Evolutionary conservation across 2,113 vertebrate species (phyloP).

Genomic region (Phasianus colchicus): DNA sequence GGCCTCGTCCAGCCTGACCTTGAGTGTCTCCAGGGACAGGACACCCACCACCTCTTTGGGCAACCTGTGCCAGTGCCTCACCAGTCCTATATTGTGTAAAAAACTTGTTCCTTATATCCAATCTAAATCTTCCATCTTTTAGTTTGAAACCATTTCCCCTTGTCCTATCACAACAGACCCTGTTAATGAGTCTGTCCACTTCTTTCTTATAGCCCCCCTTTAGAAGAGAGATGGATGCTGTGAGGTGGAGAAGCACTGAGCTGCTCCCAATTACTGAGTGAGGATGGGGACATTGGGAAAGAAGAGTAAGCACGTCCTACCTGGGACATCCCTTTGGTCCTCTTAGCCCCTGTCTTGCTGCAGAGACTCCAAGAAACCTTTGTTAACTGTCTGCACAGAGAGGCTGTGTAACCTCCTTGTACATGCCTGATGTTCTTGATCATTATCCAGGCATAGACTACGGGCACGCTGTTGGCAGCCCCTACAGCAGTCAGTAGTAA

Average conservation of each 20-base stretch:
- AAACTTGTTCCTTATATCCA: too few relatives aligned
- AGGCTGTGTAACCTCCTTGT: background rate
- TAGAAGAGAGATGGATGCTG: background rate
- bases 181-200: background rate
- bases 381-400: background rate
- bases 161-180: too few relatives aligned
- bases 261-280: background rate
- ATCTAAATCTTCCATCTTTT: too few relatives aligned
- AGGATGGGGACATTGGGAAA: fast-evolving
- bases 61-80: too few relatives aligned
- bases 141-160: too few relatives aligned
- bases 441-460: background rate
- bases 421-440: background rate
- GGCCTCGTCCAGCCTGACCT: too few relatives aligned
- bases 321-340: background rate
- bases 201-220: too few relatives aligned
- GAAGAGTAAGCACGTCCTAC: background rate
- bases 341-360: fast-evolving
- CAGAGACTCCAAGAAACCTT: background rate
- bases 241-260: background rate
- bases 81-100: too few relatives aligned
- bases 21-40: too few relatives aligned
- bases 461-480: fast-evolving
- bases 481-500: background rate
- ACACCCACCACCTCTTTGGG: too few relatives aligned